Conservation (phyloP, 2,113 vertebrate species). For the Origma solitaria region DNA sequence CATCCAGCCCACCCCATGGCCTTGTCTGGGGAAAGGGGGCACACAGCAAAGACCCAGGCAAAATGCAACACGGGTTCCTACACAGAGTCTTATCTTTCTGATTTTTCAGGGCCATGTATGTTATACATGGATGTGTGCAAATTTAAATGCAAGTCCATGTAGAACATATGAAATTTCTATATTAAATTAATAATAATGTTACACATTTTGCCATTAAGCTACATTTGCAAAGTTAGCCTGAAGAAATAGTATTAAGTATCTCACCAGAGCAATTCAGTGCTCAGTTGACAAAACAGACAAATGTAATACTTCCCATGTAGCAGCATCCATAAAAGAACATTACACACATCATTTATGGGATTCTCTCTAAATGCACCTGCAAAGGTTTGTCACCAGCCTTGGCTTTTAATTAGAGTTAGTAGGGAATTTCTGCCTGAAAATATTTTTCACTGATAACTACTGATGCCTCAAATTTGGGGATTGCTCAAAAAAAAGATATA, state of each 20-base stretch:
- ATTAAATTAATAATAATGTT: conserved; percentile 26
- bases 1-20: fast-evolving
- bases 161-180: neutral
- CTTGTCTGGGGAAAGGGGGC: neutral
- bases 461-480: neutral
- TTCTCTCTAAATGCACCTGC: neutral
- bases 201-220: neutral
- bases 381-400: neutral
- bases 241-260: neutral
- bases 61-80: fast-evolving
- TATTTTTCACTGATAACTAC: neutral
- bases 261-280: neutral
- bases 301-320: neutral
- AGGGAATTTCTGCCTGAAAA: neutral
- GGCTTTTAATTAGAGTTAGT: neutral
- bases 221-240: neutral
- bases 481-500: neutral
- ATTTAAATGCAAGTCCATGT: neutral
- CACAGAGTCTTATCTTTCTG: neutral
- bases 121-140: neutral
- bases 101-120: neutral
- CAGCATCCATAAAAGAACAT: neutral
- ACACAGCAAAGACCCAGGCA: neutral
- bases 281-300: neutral
- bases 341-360: neutral